Percentiles rank a stretch among this genome's conserved stretches.
These are phyloP conservation scores for Thera britannica DNA, from an alignment of 2,888 invertebrate species.

Conservation along the genomic window DNA sequence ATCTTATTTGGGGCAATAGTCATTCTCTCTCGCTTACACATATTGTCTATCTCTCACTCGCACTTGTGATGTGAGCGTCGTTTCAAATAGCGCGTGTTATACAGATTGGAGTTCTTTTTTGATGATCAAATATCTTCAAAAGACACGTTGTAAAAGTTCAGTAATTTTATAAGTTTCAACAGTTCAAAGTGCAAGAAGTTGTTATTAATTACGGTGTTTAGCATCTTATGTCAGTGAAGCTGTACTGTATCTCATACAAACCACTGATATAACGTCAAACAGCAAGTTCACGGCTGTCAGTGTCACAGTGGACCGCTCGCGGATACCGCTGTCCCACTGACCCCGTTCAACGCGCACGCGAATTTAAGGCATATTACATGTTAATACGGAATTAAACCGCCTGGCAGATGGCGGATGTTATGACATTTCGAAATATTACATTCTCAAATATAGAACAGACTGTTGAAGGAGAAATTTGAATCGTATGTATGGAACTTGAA, in stretches of 20 bases:
- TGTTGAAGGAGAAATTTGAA: conserved; percentile 13
- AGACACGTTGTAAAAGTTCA: too few species aligned
- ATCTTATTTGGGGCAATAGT: too few species aligned
- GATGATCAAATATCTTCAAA: too few species aligned
- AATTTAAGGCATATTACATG: conserved; percentile 10
- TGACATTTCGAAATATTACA: conserved; percentile 19
- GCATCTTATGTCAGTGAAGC: too few species aligned
- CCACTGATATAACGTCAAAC: conserved; percentile 58
- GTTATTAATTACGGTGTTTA: too few species aligned
- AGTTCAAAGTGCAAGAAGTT: too few species aligned
- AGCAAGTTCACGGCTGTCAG: conserved; percentile 75
- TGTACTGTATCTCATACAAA: conserved; percentile 2
- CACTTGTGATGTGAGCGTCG: too few species aligned
- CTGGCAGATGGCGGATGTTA: conserved; percentile 18
- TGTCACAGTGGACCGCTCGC: conserved; percentile 54
- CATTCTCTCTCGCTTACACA: too few species aligned
- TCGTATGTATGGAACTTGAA: background rate
- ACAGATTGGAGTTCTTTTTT: too few species aligned
- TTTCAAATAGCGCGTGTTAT: too few species aligned
- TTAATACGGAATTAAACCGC: conserved; percentile 19
- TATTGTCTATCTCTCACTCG: too few species aligned
- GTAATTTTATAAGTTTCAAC: too few species aligned
- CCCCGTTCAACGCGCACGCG: conserved; percentile 41
- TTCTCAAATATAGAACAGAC: conserved; percentile 20
- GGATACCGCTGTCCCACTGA: conserved; percentile 62